Percentiles rank a stretch among this genome's conserved stretches.
These are phyloP conservation scores for Pseudopodoces humilis DNA, from an alignment of 2,113 vertebrate species.

Conservation along the genomic window DNA sequence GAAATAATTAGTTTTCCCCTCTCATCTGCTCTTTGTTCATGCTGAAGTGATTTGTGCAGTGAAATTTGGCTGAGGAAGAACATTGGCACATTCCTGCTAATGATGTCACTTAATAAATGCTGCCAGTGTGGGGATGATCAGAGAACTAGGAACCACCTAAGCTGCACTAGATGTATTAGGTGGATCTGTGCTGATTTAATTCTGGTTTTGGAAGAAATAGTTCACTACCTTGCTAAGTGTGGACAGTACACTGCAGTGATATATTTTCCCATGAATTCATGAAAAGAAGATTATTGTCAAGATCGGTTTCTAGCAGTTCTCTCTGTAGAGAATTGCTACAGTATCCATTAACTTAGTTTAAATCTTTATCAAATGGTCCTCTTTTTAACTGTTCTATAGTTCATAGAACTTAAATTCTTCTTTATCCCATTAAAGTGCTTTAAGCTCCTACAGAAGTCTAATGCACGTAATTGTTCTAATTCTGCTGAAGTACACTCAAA, in stretches of 20 bases:
- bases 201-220: background rate
- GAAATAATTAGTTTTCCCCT: slow-evolving; percentile 2
- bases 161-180: background rate
- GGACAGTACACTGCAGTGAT: background rate
- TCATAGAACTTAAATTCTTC: slow-evolving; percentile 21
- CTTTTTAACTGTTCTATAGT: slow-evolving; percentile 4
- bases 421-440: slow-evolving; percentile 32
- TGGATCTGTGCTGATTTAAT: background rate
- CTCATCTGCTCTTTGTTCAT: slow-evolving; percentile 5
- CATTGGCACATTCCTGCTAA: background rate
- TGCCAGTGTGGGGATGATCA: background rate
- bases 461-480: slow-evolving; percentile 56
- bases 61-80: background rate
- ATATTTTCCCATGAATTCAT: background rate
- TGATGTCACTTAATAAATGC: slow-evolving; percentile 3
- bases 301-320: slow-evolving; percentile 11
- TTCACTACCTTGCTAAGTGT: background rate
- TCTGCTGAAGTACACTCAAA: slow-evolving; percentile 34
- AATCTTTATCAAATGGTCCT: slow-evolving; percentile 37
- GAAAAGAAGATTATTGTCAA: background rate
- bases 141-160: background rate
- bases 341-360: slow-evolving; percentile 36
- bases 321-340: slow-evolving; percentile 11
- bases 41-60: background rate
- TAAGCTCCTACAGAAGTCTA: slow-evolving; percentile 9